Conservation (phyloP, 2,888 invertebrate genomes). For the Strigamia crassipes region DNA sequence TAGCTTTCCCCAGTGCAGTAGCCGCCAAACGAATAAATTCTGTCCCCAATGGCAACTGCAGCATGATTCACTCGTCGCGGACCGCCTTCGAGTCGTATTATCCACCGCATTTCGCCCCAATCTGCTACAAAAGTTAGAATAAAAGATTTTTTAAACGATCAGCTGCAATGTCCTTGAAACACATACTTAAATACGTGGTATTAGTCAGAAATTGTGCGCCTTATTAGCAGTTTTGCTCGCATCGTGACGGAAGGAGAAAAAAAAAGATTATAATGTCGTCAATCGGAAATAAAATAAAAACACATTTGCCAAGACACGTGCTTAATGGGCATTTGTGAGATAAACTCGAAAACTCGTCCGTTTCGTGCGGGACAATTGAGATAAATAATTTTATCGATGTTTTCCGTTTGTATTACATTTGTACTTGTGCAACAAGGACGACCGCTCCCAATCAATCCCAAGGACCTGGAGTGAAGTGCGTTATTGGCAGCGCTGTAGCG, state of each 20-base stretch:
- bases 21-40: constrained; percentile 88
- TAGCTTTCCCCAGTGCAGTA: constrained; percentile 86
- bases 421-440: neutral
- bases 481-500: neutral
- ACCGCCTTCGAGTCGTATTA: constrained; percentile 83
- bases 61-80: constrained; percentile 90
- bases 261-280: neutral
- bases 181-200: neutral
- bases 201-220: neutral
- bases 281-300: neutral
- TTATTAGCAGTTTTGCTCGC: neutral
- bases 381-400: neutral
- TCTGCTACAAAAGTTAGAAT: neutral
- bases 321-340: neutral
- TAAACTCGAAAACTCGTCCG: neutral
- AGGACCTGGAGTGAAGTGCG: neutral
- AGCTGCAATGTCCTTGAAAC: neutral
- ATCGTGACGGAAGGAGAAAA: neutral
- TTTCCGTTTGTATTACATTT: neutral
- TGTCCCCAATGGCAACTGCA: constrained; percentile 77
- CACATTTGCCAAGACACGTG: neutral
- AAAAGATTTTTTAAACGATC: neutral
- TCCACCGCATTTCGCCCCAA: constrained; percentile 73
- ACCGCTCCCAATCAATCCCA: neutral
- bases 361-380: neutral